Base-by-base conservation (phyloP, 23 tunicate genomes). In the Diplosoma virens region DNA sequence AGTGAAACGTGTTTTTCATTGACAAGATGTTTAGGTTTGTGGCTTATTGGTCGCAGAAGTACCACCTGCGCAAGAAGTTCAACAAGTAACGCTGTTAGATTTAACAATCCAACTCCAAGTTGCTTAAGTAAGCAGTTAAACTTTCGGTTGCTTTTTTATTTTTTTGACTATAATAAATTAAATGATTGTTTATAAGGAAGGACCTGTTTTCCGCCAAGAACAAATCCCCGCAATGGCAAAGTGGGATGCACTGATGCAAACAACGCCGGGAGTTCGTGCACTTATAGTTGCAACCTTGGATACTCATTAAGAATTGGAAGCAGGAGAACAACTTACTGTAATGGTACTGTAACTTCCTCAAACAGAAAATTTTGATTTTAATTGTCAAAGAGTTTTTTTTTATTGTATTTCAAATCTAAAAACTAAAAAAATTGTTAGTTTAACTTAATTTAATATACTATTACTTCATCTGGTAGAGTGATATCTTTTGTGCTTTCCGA, bases 231-330 rank as follows among this genome's bases (percentile, higher is more conserved):
- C 17, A 79, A 79, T 36, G 88, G 88, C 18, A 21, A 2, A 47
- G 88, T 83, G 22, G 30, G 3, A 14, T 83, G 88, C 47, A 29
- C 75, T 20, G 37, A 83, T 50, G 61, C n/a, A 6, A 63, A 76
- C 73, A 21, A 22, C 25, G 32, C 25, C 27, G 68, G 75, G 23
- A 75, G 81, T 30, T 47, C 64, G 1, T 83, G 88, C 75, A 65
- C 59, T 6, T 61, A 61, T 35, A 27, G 35, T 61, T 61, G 69
- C 35, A 5, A 61, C 35, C 11, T 5, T 4, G 69, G 69, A 61
- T 61, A 5, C n/a, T 27, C 69, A 4, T 61, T 61, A n/a, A 41
- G 50, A 41, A 41, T 41, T 7, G 11, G 11, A 14, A 29, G 34
- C 3, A 35, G 69, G 18, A 5, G 9, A 27, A 2, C 34, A 26